Evolutionary conservation across 1,140 invertebrate species (phyloP), one percentile per base, ranked within the genome.

Genomic region (Nomia melanderi): DNA sequence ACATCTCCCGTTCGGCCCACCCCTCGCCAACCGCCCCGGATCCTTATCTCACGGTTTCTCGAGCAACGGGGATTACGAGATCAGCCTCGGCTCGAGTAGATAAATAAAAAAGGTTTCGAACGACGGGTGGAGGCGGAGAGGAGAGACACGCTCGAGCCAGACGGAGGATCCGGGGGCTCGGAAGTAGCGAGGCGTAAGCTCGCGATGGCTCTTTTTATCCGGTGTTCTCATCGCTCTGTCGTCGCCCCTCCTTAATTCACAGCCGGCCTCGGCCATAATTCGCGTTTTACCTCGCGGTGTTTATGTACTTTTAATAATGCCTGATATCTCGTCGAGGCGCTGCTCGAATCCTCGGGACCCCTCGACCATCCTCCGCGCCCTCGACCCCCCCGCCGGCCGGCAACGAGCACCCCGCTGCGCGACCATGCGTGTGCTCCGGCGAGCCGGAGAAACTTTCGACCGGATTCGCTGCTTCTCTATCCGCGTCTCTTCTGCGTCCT

Each of bases 231-330:
- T 87, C 87, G 84, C 79, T 86, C 84, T 69, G 85, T 90, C 88
- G 89, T 89, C 87, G 87, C 88, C 84, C 83, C 76, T 76, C 71
- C 82, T 92, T 92, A 92, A 91, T 91, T 92, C 91, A 91, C 90
- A 90, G 87, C 89, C 89, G 63, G 79, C 63, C 76, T 74, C 76
- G 79, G 71, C 77, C 89, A 91, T 91, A 92, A 92, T 88, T 92
- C 88, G 87, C 87, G 83, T 88, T 87, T 91, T 88, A 89, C 87
- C 87, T 90, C 85, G 84, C 88, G 87, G 86, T 90, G 88, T 91
- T 91, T 92, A 91, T 91, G 89, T 90, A 89, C 89, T 92, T 91
- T 92, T 92, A 91, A 91, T 92, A 92, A 92, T 92, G 88, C 86
- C 87, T 89, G 89, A 91, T 92, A 91, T 90, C 89, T 88, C 82